Evolutionary conservation across 2,113 vertebrate genomes (phyloP), one percentile per base, ranked within the genome.

Genomic region (Notarius quadriscutis): DNA sequence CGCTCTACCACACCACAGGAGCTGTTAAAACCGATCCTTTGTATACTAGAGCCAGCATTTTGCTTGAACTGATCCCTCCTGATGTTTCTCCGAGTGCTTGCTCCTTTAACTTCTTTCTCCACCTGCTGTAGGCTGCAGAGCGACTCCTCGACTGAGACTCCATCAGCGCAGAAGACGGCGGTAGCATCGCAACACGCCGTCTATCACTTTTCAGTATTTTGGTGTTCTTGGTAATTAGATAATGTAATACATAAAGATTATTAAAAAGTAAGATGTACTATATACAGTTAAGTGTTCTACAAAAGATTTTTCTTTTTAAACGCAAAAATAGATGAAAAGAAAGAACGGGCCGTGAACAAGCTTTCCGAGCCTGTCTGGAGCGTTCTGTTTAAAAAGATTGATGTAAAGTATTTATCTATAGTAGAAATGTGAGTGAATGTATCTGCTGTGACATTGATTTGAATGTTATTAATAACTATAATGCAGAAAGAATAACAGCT

Each of bases 81-180:
- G 5, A 71, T 71, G n/a, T 67, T 67, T 71, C 30, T 34, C 67
- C 7, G 30, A 72, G 14, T 30, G 9, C 15, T 50, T 20, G 8
- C 72, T 5, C 7, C 74, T 53, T 51, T 80, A 30, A 79, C 34
- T 18, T 48, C 30, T 5, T 67, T 91, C 7, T 88, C 2, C 91
- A 84, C 9, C 86, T n/a, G 53, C 5, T 87, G 86, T 89, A 94
- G 94, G 93, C n/a, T 78, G 90, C 65, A 94, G 91, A 90, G 14
- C 91, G 0, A 89, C 89, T 86, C 62, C 92, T 87, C 94, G 94
- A 84, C 92, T 89, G 58, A 92, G 88, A 74, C 86, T 91, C 34
- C 53, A 89, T 17, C 92, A 92, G 71, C 91, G 94, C 1, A 93
- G 94, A 62, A 92, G 93, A 71, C 92, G 93, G 86, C 94, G 93